Base-by-base conservation (phyloP, 2,113 vertebrate genomes). In the Charadrius vociferus region DNA sequence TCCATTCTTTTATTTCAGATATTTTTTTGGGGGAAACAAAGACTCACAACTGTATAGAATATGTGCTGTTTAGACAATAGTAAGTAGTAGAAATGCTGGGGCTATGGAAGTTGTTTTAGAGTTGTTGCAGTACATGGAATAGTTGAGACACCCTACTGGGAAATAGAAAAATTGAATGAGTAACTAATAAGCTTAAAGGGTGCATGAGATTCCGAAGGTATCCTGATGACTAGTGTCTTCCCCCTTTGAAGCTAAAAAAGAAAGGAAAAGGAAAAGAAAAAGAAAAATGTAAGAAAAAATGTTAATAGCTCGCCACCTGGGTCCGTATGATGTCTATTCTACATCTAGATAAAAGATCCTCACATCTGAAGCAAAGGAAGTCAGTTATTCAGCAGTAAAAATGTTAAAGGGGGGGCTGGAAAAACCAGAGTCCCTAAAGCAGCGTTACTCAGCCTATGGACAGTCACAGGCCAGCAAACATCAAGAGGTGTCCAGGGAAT, bases 1-100 rank as follows among this genome's bases (percentile, higher is more conserved):
- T 67, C 17, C 9, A 32, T 43, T 3, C 6, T 67, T 75, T 39
- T 37, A 27, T 30, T 49, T 71, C 43, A 26, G 19, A 29, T 20
- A 66, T n/a, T 72, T 41, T 22, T 5, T 0, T 4, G 0, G 4
- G 30, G 16, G 37, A 75, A 49, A 59, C 3, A 61, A 66, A 77
- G 10, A 3, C 21, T 75, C 56, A 20, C 23, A 61, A 15, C 8
- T 18, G 6, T 43, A 32, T n/a, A 6, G 12, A 77, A 14, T 55
- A n/a, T 39, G 10, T 65, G 32, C 17, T 49, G 4, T 43, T 45
- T 61, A 59, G 43, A 37, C 19, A 59, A 37, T 19, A 23, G 17
- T 43, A 59, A 27, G 36, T 27, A 39, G 20, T 2, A 56, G 41
- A 81, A 82, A 58, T 26, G 20, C 15, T 13, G 3, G 18, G 4